Evolutionary conservation across 2,797 vertebrate genomes (phyloP), one percentile per base, ranked within the genome.

Genomic region (Chromis chromis): DNA sequence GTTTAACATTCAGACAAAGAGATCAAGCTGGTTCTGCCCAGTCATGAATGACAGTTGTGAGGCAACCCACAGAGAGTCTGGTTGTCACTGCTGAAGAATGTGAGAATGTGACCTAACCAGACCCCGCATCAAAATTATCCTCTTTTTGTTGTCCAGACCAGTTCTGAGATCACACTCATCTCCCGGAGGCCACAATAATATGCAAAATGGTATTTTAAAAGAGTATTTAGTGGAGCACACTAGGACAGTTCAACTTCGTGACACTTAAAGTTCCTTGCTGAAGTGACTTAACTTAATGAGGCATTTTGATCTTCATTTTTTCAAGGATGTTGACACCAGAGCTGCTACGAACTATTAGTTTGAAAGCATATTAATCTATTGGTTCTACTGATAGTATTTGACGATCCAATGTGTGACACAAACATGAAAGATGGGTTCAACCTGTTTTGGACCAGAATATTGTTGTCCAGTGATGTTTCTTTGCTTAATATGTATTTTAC

Each of bases 21-120:
- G 19, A 36, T 78, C 54, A 39, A 50, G 57, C 77, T 52, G 22
- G 53, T 75, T 76, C 59, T 71, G 70, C 25, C 36, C 55, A 40
- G 68, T 60, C 50, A 50, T 87, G 67, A 85, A 31, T 79, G 79
- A 86, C 86, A 78, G 76, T 61, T 53, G 57, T 57, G 73, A 84
- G 25, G 58, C 85, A 76, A 72, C 81, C 81, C 75, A 67, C 71
- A 28, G 67, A 83, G 59, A 76, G 61, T n/a, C 28, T 28, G 49
- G 82, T 78, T 72, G 88, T 89, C 87, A 86, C 66, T 54, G 54
- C 74, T 67, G 50, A 84, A 83, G 86, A 91, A 92, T 87, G 82
- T 85, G 62, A 88, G 81, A 89, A 86, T 90, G 91, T 87, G 83
- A 89, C 82, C 85, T 39, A 79, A 87, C 88, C 52, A 72, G 83